phyloP scores from a whole-genome alignment of 2,113 vertebrate genomes.

The Alaudala cheleensis region DNA sequence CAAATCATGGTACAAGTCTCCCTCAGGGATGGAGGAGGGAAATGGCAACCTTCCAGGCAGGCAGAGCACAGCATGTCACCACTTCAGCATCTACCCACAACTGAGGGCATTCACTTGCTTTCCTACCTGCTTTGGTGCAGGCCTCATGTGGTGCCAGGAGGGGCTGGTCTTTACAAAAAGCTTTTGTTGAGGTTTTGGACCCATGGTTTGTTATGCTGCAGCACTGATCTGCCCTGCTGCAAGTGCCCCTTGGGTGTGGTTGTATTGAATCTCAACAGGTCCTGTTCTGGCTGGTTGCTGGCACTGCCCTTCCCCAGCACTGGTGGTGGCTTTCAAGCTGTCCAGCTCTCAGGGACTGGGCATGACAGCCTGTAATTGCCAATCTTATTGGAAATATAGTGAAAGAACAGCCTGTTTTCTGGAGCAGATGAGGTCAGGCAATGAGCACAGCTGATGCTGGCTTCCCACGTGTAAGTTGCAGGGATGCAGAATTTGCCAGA shows the following conservation, averaged over 20 bases:
- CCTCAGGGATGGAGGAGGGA: background rate
- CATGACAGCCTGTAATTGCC: background rate
- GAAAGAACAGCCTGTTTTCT: background rate
- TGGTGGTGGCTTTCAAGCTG: background rate
- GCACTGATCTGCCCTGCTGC: background rate
- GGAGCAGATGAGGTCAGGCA: background rate
- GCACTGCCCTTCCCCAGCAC: background rate
- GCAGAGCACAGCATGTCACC: background rate
- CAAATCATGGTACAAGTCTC: background rate
- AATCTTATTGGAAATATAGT: background rate
- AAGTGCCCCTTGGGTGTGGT: background rate
- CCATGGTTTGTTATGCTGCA: background rate
- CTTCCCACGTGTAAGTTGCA: background rate
- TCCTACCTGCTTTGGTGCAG: background rate
- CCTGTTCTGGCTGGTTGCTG: background rate
- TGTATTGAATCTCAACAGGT: background rate
- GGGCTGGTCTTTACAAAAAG: background rate
- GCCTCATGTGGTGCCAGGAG: background rate
- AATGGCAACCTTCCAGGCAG: background rate
- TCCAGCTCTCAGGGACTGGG: background rate
- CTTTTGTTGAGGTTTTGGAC: background rate
- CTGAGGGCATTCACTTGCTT: background rate
- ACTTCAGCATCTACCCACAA: rapidly evolving
- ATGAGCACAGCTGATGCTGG: background rate
- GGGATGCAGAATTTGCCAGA: background rate